phyloP scores from a whole-genome alignment of 2,888 invertebrate species.

The Oxyteleia sp. region DNA sequence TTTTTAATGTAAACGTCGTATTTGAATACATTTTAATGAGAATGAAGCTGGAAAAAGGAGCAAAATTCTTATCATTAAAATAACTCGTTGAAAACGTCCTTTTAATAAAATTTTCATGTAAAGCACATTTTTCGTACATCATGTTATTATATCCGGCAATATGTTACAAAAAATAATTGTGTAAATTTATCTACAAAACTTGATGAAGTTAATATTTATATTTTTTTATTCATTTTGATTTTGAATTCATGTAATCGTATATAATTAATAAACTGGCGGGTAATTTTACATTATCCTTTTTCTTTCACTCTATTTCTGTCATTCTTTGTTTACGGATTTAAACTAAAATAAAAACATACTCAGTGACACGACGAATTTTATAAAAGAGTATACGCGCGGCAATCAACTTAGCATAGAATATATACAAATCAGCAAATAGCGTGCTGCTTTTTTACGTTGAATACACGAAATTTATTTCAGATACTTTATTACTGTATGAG shows the following conservation, averaged over 20 bases:
- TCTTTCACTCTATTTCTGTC: background rate
- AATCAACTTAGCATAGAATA: conserved; percentile 11
- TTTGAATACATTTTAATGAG: conserved; percentile 57
- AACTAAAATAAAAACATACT: conserved; percentile 4
- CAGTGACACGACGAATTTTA: conserved; percentile 8
- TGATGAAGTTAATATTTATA: too few relatives aligned
- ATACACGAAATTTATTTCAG: background rate
- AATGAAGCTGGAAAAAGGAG: conserved; percentile 40
- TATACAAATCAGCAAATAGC: conserved; percentile 13
- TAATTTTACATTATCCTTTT: background rate
- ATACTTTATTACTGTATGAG: background rate
- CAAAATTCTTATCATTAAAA: conserved; percentile 54
- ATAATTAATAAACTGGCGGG: too few relatives aligned
- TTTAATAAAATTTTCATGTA: conserved; percentile 50
- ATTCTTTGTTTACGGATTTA: background rate
- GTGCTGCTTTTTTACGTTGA: background rate
- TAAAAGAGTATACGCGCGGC: background rate
- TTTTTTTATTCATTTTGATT: too few relatives aligned
- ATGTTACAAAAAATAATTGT: conserved; percentile 13
- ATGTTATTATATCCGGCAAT: background rate
- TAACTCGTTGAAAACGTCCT: conserved; percentile 33
- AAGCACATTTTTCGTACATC: conserved; percentile 4
- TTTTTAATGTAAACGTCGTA: conserved; percentile 41
- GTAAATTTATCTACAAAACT: background rate
- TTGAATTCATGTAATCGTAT: too few relatives aligned